Base-by-base conservation (phyloP, 2,888 invertebrate species). In the Morpho helenor region DNA sequence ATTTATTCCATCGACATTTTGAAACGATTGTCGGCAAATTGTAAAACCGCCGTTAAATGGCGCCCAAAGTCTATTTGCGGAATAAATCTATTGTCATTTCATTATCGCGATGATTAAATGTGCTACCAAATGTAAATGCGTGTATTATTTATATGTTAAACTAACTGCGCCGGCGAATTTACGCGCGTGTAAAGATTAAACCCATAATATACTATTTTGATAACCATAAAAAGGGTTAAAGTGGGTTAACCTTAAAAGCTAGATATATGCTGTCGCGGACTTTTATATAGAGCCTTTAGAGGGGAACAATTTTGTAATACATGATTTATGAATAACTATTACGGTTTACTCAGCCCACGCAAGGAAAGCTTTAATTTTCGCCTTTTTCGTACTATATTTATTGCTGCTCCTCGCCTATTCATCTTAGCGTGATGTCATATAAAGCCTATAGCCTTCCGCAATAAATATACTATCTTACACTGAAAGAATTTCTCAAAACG, bases 1-100 rank as follows among this genome's bases (percentile, higher is more conserved):
- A 52, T 52, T 44, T 52, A 52, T 52, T 39, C 42, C 4, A n/a
- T 44, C 23, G 51, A 5, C 51, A 44, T 50, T 52, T n/a, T 39
- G 44, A 3, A 44, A 7, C 52, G 44, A 44, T 44, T 31, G 52
- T 43, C 44, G 44, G 10, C 2, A 43, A 10, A 44, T 42, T 45
- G 52, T 42, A 8, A 43, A 43, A 50, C 49, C 40, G 40, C 49
- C 31, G 40, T n/a, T 40, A 40, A n/a, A 40, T 49, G 49, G n/a
- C 49, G n/a, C 40, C 9, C 40, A 23, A 22, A 8, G 8, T 43
- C 7, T 22, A 39, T 50, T 51, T 7, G 50, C 40, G 40, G 41
- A 16, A 43, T 43, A 31, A 10, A 40, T 31, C 47, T 23, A 48
- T 7, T 39, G 16, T 39, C 49, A 8, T 31, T 39, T 39, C 46